Conservation (phyloP, 2,113 vertebrate genomes). For the Catharus bicknelli region DNA sequence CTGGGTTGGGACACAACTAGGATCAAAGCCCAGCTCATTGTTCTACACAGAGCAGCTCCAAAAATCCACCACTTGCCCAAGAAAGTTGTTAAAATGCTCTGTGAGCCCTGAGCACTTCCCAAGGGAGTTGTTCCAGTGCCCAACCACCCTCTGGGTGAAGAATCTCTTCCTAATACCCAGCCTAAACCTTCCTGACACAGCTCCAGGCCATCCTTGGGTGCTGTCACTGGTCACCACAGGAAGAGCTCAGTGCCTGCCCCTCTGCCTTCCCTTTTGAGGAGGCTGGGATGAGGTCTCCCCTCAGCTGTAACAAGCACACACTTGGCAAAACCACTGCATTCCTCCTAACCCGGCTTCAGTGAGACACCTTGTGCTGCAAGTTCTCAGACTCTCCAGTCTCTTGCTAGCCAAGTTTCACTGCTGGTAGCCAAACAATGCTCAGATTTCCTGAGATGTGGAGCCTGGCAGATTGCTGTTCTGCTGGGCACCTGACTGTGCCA, state of each 20-base stretch:
- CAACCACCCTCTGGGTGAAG: neutral
- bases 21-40: neutral
- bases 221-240: neutral
- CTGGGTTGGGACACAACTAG: neutral
- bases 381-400: neutral
- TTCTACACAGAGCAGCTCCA: neutral
- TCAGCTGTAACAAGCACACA: neutral
- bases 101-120: neutral
- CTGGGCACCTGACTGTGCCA: neutral
- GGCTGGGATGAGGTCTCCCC: neutral
- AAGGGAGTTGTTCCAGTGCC: neutral
- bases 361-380: neutral
- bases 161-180: neutral
- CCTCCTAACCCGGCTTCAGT: neutral
- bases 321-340: neutral
- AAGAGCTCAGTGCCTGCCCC: neutral
- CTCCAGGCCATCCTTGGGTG: rapidly evolving
- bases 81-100: neutral
- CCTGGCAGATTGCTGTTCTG: neutral
- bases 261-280: rapidly evolving
- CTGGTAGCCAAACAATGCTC: neutral
- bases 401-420: neutral
- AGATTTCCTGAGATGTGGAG: neutral
- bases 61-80: neutral
- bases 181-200: neutral